Evolutionary conservation across 1,140 invertebrate species (phyloP).

Genomic region (Drosophila cardini): DNA sequence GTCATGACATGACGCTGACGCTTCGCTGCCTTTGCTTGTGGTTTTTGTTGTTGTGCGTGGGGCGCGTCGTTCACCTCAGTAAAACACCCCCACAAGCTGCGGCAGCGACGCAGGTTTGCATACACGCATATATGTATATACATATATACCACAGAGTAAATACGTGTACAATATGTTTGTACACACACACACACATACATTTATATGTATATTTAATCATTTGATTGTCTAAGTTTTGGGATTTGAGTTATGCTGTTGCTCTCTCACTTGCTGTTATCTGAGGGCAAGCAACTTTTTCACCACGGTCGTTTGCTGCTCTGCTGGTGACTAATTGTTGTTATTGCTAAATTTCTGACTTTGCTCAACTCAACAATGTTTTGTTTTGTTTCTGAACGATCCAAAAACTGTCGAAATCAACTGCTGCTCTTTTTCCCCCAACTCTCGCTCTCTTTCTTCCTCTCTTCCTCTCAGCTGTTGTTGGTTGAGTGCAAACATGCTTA

Average conservation of each 20-base stretch:
- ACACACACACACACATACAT: not conserved
- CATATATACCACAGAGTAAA: not conserved
- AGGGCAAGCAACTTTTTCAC: constrained; percentile 35
- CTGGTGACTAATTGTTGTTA: constrained; percentile 47
- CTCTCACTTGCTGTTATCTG: constrained; percentile 39
- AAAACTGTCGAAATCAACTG: constrained; percentile 28
- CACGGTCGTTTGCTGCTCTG: constrained; percentile 21
- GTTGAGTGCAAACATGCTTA: not conserved
- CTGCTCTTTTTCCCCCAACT: not conserved
- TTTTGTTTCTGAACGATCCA: constrained; percentile 18
- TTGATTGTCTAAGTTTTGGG: constrained; percentile 1
- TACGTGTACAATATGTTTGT: not conserved
- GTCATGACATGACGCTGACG: constrained; percentile 11
- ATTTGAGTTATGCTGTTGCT: constrained; percentile 18
- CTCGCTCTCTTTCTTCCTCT: constrained; percentile 19
- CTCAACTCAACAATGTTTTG: constrained; percentile 26
- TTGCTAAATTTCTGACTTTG: constrained; percentile 30
- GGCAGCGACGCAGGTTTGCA: not conserved
- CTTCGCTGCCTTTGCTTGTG: constrained; percentile 12
- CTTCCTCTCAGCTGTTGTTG: constrained; percentile 20
- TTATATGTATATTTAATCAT: not conserved
- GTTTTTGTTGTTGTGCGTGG: constrained; percentile 38
- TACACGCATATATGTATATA: not conserved
- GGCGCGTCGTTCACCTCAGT: constrained; percentile 36
- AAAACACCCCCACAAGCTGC: constrained; percentile 34